Evolutionary conservation across 2,113 vertebrate genomes (phyloP).

Genomic region (Mormyrus iriodes): DNA sequence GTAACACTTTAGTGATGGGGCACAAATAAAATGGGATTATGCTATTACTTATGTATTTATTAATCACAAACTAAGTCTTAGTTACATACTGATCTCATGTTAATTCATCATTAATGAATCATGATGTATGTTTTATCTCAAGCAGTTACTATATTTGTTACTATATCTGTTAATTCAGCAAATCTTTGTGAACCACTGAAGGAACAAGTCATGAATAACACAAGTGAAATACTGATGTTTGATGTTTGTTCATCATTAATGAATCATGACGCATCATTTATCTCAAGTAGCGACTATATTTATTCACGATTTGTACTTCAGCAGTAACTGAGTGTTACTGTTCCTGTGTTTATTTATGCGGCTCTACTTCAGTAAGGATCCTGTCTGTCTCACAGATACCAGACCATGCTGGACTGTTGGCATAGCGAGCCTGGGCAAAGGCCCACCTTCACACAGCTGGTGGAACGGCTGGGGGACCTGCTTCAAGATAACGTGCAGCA

Average conservation of each 20-base stretch:
- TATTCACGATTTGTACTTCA: neutral
- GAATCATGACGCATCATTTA: neutral
- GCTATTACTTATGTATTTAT: neutral
- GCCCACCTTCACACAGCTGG: conserved; percentile 80
- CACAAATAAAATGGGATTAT: neutral
- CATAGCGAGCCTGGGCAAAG: conserved; percentile 69
- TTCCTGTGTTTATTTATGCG: neutral
- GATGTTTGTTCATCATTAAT: neutral
- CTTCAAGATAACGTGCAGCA: conserved; percentile 88
- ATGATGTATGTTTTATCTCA: neutral
- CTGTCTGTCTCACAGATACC: conserved; percentile 62
- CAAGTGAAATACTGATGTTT: neutral
- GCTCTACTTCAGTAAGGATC: neutral
- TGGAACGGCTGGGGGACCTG: conserved; percentile 79
- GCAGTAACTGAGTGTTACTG: neutral
- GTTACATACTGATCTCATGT: neutral
- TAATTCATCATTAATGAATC: neutral
- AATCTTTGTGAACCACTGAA: neutral
- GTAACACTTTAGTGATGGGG: neutral
- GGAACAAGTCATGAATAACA: neutral
- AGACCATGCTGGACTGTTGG: conserved; percentile 93
- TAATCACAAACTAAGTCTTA: neutral
- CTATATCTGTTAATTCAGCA: neutral
- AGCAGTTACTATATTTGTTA: neutral
- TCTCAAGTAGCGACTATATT: neutral